Conservation (phyloP, 2,113 vertebrate species). For the Solea solea region DNA sequence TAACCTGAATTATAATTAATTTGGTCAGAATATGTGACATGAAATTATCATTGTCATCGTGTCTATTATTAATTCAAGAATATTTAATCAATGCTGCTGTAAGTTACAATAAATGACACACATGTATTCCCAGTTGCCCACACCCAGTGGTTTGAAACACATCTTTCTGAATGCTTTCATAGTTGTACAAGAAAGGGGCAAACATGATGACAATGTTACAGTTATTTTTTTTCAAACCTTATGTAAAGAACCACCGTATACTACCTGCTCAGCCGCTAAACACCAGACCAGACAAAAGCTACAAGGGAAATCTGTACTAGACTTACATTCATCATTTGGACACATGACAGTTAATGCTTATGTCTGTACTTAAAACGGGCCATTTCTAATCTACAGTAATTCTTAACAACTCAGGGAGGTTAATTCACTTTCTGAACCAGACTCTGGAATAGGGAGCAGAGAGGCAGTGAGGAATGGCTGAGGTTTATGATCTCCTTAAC, state of each 20-base stretch:
- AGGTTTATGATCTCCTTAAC: conserved; percentile 1
- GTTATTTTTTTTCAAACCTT: too few species aligned
- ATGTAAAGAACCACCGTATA: too few species aligned
- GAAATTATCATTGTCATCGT: too few species aligned
- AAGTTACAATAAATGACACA: background rate
- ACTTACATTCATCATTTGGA: conserved; percentile 20
- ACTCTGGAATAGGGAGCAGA: background rate
- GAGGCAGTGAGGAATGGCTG: conserved; percentile 19
- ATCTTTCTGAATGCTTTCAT: background rate
- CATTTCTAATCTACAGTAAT: background rate
- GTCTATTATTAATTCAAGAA: background rate
- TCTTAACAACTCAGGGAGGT: background rate
- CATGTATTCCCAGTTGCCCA: background rate
- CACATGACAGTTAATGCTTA: background rate
- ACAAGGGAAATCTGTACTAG: background rate
- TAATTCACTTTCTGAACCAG: background rate
- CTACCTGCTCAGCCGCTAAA: background rate
- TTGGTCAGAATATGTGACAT: too few species aligned
- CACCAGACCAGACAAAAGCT: background rate
- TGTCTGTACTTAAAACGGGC: background rate
- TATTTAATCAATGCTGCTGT: conserved; percentile 7
- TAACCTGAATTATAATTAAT: too few species aligned
- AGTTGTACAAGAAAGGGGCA: background rate
- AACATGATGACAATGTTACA: too few species aligned
- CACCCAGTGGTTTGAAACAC: background rate